These are phyloP conservation scores for Drosophila carrolli DNA, from an alignment of 1,140 invertebrate genomes.

Conservation along the genomic window DNA sequence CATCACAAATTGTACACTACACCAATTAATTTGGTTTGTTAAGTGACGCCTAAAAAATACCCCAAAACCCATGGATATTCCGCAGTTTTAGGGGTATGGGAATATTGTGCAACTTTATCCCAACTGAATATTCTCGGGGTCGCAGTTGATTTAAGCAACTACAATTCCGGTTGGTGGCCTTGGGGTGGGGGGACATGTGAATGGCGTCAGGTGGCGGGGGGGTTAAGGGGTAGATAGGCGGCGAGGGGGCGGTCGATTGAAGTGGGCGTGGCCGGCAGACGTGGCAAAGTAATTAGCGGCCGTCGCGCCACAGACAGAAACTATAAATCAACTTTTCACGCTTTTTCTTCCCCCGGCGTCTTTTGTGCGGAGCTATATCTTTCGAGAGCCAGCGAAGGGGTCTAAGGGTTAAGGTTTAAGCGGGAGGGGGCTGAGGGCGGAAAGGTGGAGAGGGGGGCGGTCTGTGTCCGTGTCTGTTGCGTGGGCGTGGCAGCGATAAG, in stretches of 20 bases:
- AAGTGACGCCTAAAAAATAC: slow-evolving; percentile 11
- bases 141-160: slow-evolving; percentile 74
- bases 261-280: slow-evolving; percentile 65
- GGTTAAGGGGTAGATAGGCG: background rate
- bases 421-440: background rate
- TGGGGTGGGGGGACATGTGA: slow-evolving; percentile 23
- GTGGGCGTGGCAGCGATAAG: slow-evolving; percentile 36
- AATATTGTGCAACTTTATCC: slow-evolving; percentile 42
- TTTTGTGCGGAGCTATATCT: slow-evolving; percentile 48
- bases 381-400: slow-evolving; percentile 1
- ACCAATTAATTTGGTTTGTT: slow-evolving; percentile 48
- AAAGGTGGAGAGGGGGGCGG: background rate
- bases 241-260: slow-evolving; percentile 10
- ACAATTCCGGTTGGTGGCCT: slow-evolving; percentile 19
- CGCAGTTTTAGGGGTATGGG: no score
- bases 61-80: background rate
- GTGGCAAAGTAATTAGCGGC: slow-evolving; percentile 81
- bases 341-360: slow-evolving; percentile 22
- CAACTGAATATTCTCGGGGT: slow-evolving; percentile 10
- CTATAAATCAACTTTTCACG: slow-evolving; percentile 77
- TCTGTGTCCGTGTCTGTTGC: slow-evolving; percentile 52
- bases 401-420: background rate
- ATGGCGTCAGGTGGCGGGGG: slow-evolving; percentile 46
- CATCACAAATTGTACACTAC: slow-evolving; percentile 8
- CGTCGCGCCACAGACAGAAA: slow-evolving; percentile 73